A percentile compares a stretch with the other conserved stretches of the same genome.
Conservation (phyloP, 2,797 vertebrate species). For the Falco biarmicus region DNA sequence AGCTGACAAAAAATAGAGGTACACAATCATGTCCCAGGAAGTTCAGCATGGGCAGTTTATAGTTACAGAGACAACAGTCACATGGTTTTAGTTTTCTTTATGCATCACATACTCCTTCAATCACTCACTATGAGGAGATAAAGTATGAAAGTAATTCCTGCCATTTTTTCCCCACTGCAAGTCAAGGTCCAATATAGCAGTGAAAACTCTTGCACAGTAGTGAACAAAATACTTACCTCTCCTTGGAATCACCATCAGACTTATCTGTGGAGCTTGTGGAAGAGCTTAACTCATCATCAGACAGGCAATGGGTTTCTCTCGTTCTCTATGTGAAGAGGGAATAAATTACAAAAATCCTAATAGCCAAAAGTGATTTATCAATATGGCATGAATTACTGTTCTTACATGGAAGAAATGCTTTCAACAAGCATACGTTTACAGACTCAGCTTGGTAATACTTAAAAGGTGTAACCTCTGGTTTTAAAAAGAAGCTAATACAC, state of each 20-base stretch:
- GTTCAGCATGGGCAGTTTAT: not conserved
- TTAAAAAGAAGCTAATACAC: not conserved
- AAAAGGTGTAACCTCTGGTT: not conserved
- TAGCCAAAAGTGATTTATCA: not conserved
- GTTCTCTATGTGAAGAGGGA: constrained; percentile 58
- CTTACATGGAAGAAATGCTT: not conserved
- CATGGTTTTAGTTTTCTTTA: not conserved
- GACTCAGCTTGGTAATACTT: not conserved
- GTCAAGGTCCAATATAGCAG: not conserved
- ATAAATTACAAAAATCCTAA: not conserved
- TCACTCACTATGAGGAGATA: not conserved
- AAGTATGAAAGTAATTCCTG: not conserved
- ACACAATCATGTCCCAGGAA: not conserved
- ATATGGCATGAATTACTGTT: not conserved
- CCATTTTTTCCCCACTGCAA: not conserved
- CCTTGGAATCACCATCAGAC: constrained; percentile 88
- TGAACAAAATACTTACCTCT: constrained; percentile 78
- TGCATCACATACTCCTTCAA: not conserved
- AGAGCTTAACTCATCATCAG: constrained; percentile 90
- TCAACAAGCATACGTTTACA: not conserved
- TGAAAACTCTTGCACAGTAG: not conserved
- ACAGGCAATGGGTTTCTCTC: constrained; percentile 66
- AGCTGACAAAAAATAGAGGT: not conserved
- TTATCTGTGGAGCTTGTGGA: constrained; percentile 94
- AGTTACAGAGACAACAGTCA: not conserved